Conservation (phyloP, 2,888 invertebrate species). For the Leptinotarsa juncta region DNA sequence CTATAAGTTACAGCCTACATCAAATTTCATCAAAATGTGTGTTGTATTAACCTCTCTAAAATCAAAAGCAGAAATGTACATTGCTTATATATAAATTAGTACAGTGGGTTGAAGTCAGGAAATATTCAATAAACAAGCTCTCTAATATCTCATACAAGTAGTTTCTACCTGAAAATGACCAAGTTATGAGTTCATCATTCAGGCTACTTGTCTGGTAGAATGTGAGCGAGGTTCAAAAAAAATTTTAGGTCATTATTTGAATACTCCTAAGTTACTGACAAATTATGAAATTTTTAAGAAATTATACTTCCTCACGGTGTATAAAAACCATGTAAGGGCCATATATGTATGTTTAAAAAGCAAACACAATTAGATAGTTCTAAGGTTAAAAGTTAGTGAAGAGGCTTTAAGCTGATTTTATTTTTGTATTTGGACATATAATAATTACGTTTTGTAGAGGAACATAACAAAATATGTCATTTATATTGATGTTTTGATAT, state of each 20-base stretch:
- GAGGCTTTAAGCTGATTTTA: constrained; percentile 56
- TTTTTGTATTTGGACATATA: constrained; percentile 53
- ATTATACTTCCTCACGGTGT: not conserved
- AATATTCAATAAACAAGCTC: constrained; percentile 4
- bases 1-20: not conserved
- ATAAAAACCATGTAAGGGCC: constrained; percentile 2
- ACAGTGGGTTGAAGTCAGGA: constrained; percentile 36
- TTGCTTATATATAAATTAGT: constrained; percentile 35
- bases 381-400: constrained; percentile 33
- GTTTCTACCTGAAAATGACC: not conserved
- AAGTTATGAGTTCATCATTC: not conserved
- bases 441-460: constrained; percentile 26
- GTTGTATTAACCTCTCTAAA: constrained; percentile 28
- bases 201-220: not conserved
- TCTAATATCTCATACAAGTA: not conserved
- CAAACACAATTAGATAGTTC: constrained; percentile 24
- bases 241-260: not conserved
- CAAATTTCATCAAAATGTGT: constrained; percentile 31
- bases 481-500: constrained; percentile 23
- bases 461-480: constrained; percentile 26
- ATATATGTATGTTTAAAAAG: constrained; percentile 19
- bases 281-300: not conserved
- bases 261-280: not conserved
- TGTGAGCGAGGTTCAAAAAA: not conserved
- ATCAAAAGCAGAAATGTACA: constrained; percentile 39